A percentile compares a stretch with the other conserved stretches of the same genome.
phyloP scores from a whole-genome alignment of 2,797 vertebrate species.

The Semotilus atromaculatus region DNA sequence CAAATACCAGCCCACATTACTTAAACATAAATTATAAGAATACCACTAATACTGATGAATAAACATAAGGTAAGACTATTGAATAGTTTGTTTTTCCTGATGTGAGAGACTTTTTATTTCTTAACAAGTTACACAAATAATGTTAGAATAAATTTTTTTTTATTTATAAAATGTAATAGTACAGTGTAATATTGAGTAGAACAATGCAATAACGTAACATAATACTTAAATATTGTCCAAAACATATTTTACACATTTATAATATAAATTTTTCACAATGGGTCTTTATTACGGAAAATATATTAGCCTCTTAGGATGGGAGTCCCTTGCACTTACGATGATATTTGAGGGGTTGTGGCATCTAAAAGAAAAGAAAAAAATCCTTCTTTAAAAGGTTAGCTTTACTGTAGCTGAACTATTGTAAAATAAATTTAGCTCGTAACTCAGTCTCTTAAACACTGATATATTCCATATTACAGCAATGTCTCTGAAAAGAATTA shows the following conservation, averaged over 20 bases:
- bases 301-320: background rate
- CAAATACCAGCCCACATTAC: too few species aligned
- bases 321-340: background rate
- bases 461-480: background rate
- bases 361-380: background rate
- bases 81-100: background rate
- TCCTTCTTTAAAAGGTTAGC: background rate
- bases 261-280: background rate
- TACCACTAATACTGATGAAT: background rate
- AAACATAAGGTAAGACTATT: background rate
- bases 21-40: too few species aligned
- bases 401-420: background rate
- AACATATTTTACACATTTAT: background rate
- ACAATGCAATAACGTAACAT: background rate
- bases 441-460: background rate
- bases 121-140: too few species aligned
- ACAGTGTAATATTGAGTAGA: background rate
- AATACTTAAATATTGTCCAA: background rate
- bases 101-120: background rate
- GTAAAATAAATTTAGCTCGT: background rate
- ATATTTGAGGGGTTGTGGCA: background rate
- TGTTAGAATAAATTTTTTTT: too few species aligned
- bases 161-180: too few species aligned
- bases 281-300: background rate
- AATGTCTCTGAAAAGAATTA: background rate